Evolutionary conservation across 1,140 invertebrate species (phyloP).

Genomic region (Apis mellifera): Amel_HAv3.1 CM009936.2:4314001-4314500

Average conservation of each 20-base stretch:
- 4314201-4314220: conserved; percentile 26
- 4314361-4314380: no score
- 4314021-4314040: neutral
- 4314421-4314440: no score
- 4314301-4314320: no score
- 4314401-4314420: no score
- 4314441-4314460: no score
- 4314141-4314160: conserved; percentile 21
- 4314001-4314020: no score
- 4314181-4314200: conserved; percentile 50
- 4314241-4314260: neutral
- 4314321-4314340: no score
- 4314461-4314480: no score
- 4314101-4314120: conserved; percentile 75
- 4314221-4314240: conserved; percentile 16
- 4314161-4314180: conserved; percentile 45
- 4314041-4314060: conserved; percentile 40
- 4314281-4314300: neutral
- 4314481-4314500: no score
- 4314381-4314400: no score
- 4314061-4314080: conserved; percentile 43
- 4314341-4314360: no score
- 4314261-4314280: neutral
- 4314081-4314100: conserved; percentile 72
- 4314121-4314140: conserved; percentile 73